phyloP scores from a whole-genome alignment of 1,140 invertebrate species.

The Ptiloglossa arizonensis region DNA sequence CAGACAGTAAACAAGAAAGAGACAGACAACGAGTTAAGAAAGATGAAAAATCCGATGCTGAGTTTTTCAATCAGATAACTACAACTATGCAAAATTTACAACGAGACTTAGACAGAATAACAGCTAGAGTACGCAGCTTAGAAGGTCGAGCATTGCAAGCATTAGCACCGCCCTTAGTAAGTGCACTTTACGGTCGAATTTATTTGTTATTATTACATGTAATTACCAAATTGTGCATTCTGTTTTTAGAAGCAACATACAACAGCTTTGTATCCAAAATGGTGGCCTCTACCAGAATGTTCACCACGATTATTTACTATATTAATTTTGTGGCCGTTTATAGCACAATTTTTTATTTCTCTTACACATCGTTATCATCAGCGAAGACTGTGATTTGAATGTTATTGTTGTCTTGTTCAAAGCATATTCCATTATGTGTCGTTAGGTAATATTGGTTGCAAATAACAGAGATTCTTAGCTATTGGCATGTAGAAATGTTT shows the following conservation, averaged over 20 bases:
- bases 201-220: neutral
- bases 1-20: constrained; percentile 67
- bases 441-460: constrained; percentile 56
- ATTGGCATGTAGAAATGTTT: neutral
- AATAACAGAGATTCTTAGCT: constrained; percentile 44
- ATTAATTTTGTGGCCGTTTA: constrained; percentile 84
- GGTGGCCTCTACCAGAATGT: constrained; percentile 83
- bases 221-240: neutral
- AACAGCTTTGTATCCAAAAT: constrained; percentile 71
- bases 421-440: constrained; percentile 21
- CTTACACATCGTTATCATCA: constrained; percentile 74
- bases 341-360: constrained; percentile 79
- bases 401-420: constrained; percentile 55
- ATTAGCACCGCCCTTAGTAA: constrained; percentile 60
- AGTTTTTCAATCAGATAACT: constrained; percentile 76
- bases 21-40: constrained; percentile 70
- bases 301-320: constrained; percentile 82
- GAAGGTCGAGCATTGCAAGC: constrained; percentile 73
- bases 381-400: constrained; percentile 74
- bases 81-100: constrained; percentile 76
- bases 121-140: constrained; percentile 73
- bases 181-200: constrained; percentile 7
- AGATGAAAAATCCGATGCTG: constrained; percentile 68
- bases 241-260: constrained; percentile 61
- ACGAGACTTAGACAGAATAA: constrained; percentile 78